Base-by-base conservation (phyloP, 2,888 invertebrate species). In the Homarus gammarus region DNA sequence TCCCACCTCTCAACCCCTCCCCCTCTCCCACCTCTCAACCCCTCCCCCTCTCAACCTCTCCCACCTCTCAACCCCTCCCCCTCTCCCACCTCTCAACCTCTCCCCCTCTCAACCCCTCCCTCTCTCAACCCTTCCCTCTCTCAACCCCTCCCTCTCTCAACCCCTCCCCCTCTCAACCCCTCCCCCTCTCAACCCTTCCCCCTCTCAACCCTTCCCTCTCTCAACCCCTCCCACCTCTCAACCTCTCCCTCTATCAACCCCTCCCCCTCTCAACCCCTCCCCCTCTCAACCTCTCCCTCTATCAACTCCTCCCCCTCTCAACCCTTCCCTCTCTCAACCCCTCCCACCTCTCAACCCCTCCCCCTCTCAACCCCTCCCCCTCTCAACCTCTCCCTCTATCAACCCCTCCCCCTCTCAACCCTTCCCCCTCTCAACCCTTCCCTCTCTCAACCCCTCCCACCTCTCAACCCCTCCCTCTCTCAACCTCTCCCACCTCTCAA, bases 401-500 rank as follows among this genome's bases (percentile, higher is more conserved):
- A 27, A 2, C 36, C 31, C 18, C 70, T 22, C 38, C 61, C 56
- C 36, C 51, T 44, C 18, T 64, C 49, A 49, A 31, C 31, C 44
- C n/a, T n/a, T 3, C 49, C 31, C 38, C 44, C 44, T 44, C 33
- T 44, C n/a, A n/a, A n/a, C n/a, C n/a, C n/a, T n/a, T n/a, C n/a
- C n/a, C n/a, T n/a, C n/a, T 22, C 18, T 49, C 79, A 8, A 68
- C n/a, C 3, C n/a, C 68, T 68, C 68, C 51, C 36, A 38, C 33
- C 33, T 61, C 56, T 61, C n/a, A 15, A 36, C 27, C 33, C 36
- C 12, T 31, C 79, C 38, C 44, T 73, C n/a, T 40, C 73, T 64
- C 73, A 73, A 44, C 44, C n/a, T 40, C 73, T 36, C 38, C n/a
- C n/a, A 73, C 73, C 44, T 73, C 38, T 44, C 40, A 73, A 73